phyloP scores from a whole-genome alignment of 2,113 vertebrate genomes.

The Oncorhynchus kisutch region DNA sequence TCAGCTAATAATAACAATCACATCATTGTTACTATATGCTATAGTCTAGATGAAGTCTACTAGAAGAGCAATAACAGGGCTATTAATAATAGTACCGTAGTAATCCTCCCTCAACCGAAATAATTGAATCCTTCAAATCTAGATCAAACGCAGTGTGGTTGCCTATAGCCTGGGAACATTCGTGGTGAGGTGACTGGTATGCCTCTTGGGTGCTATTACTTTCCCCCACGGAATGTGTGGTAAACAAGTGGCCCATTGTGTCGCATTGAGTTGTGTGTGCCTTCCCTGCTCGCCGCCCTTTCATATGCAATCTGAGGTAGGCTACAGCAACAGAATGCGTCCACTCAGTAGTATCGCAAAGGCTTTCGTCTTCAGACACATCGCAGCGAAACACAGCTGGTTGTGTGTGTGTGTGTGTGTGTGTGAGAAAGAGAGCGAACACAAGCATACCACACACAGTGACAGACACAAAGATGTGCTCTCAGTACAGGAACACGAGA shows the following conservation, averaged over 20 bases:
- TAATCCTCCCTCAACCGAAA: conserved; percentile 33
- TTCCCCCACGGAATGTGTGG: conserved; percentile 65
- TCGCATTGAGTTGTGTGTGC: conserved; percentile 61
- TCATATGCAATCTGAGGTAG: conserved; percentile 74
- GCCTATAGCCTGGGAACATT: conserved; percentile 68
- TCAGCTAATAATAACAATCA: too few relatives aligned
- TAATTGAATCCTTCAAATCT: neutral
- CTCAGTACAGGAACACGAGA: neutral
- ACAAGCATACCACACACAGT: conserved; percentile 31
- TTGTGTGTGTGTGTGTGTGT: conserved; percentile 23
- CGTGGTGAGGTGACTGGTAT: conserved; percentile 72
- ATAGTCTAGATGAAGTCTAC: conserved; percentile 29
- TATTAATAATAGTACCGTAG: conserved; percentile 37
- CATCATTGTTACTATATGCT: conserved; percentile 29
- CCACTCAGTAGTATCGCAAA: conserved; percentile 77
- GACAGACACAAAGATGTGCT: conserved; percentile 35
- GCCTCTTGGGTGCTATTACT: conserved; percentile 75
- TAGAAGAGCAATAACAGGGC: conserved; percentile 42
- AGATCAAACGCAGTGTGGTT: conserved; percentile 48
- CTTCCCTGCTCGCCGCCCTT: conserved; percentile 66
- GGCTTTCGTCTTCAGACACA: conserved; percentile 57
- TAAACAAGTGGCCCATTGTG: conserved; percentile 79
- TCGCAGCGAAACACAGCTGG: conserved; percentile 50
- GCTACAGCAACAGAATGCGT: conserved; percentile 75
- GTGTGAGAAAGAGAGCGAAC: conserved; percentile 41